Base-by-base conservation (phyloP, 2,888 invertebrate genomes). In the Luperina nickerlii region DNA sequence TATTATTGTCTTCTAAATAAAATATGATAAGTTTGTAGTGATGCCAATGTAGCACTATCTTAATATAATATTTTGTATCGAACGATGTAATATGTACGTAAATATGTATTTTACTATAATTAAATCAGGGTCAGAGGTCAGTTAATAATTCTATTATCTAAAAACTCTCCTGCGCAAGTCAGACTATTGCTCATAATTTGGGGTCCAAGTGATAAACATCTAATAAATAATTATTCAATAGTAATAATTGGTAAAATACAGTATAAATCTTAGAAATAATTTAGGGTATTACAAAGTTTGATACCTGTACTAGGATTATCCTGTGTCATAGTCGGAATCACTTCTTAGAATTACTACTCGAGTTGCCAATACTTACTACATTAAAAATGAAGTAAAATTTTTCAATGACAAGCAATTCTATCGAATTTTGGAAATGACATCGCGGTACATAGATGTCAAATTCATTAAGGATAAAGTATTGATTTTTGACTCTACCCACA, bases 51-150 rank as follows among this genome's bases (percentile, higher is more conserved):
- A 32, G 7, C 11, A n/a, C 48, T 48, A 48, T 13, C 48, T 48
- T 48, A 48, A 48, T 48, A 48, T 48, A 48, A 48, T 48, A 48
- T 13, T 48, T 48, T 48, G 13, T 48, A 5, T 66, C 60, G n/a
- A 32, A 48, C 13, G 38, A 15, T 32, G 18, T 45, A 27, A 11
- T 67, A 65, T 45, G 1, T n/a, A 54, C 45, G 63, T 54, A 38
- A 69, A 32, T 63, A 63, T 20, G 20, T 45, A 38, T 69, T 69
- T 60, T 66, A 69, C 51, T 27, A 60, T 42, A 42, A 83, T 78
- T 65, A n/a, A 65, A 15, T 45, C 24, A 62, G 32, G 42, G 27
- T 67, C 60, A 79, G 2, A 78, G 60, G n/a, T 51, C 51, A 42
- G 11, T n/a, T 15, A 32, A 54, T 66, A 51, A 9, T 48, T 4